Percentiles rank a stretch among this genome's conserved stretches.
Conservation (phyloP, 2,113 vertebrate genomes). For the Platichthys flesus region DNA sequence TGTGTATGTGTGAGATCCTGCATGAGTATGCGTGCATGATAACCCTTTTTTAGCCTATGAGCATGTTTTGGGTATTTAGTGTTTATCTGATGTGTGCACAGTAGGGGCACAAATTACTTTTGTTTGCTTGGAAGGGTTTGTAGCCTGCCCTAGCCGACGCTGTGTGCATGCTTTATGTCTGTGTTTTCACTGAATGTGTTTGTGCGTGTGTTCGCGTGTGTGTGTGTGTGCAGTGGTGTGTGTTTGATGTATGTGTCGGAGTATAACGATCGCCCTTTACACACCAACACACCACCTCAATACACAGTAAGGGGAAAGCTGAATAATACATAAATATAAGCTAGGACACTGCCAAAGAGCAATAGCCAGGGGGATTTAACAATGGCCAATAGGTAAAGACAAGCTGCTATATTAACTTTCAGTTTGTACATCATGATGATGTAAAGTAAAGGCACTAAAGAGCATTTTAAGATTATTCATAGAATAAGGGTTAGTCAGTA, state of each 20-base stretch:
- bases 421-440: conserved; percentile 29
- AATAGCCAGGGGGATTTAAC: conserved; percentile 53
- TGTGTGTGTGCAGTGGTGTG: conserved; percentile 1
- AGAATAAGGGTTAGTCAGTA: conserved; percentile 30
- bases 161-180: conserved; percentile 63
- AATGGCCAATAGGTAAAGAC: conserved; percentile 16
- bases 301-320: conserved; percentile 44
- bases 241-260: conserved; percentile 36
- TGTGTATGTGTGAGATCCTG: conserved; percentile 20
- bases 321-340: conserved; percentile 40
- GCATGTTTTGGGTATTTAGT: conserved; percentile 60
- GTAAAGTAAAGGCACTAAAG: not conserved
- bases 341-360: conserved; percentile 77
- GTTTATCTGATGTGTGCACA: conserved; percentile 25
- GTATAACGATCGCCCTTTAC: conserved; percentile 66
- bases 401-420: conserved; percentile 51
- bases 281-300: conserved; percentile 71
- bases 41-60: conserved; percentile 33
- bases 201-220: not conserved
- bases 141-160: conserved; percentile 31
- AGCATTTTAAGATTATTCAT: conserved; percentile 22
- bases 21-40: conserved; percentile 60
- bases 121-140: conserved; percentile 8
- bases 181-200: conserved; percentile 23
- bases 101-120: conserved; percentile 24